Base-by-base conservation (phyloP, 2,113 vertebrate genomes). In the Sakesphorus luctuosus region DNA sequence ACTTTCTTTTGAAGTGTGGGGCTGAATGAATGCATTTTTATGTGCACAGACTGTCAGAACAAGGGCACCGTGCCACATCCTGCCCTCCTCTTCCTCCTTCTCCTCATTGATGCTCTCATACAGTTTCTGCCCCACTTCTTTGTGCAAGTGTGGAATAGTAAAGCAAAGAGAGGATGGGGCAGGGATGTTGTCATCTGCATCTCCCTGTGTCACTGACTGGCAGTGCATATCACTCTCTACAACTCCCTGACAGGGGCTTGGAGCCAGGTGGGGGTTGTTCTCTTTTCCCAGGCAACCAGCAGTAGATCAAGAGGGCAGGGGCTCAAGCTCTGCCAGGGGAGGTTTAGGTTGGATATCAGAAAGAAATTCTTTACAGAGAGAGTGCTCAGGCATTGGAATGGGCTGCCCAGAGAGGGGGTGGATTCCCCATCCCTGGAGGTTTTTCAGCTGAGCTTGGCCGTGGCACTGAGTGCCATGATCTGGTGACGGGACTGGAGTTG, bases 391-490 rank as follows among this genome's bases (percentile, higher is more conserved):
- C 40, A 43, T 43, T 43, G 40, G 40, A 50, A 6, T 36, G 61
- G 18, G 6, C 26, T 13, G 35, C 31, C 52, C 44, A 0, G 38
- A 28, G 35, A 43, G 19, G 16, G 7, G 25, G 5, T 5, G 84
- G 3, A 33, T 28, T 10, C 65, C 2, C 38, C 8, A 6, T 24
- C 38, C 38, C 28, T 38, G 65, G 65, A 5, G 14, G 38, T 4
- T 23, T 2, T 8, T 38, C 5, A 0, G 74, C 28, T 6, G 18
- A 7, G 18, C 2, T 9, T 29, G 50, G 9, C 10, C 19, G 43
- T 18, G 28, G 15, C 29, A 6, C n/a, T 23, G 7, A 1, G 65
- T 33, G 55, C 74, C 65, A 0, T 12, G 65, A 14, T 10, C 33
- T 46, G 11, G 17, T 7, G 7, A 21, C 11, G 9, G 5, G 5